Evolutionary conservation across 2,888 invertebrate genomes (phyloP), one percentile per base, ranked within the genome.

Genomic region (Erebia aethiops): DNA sequence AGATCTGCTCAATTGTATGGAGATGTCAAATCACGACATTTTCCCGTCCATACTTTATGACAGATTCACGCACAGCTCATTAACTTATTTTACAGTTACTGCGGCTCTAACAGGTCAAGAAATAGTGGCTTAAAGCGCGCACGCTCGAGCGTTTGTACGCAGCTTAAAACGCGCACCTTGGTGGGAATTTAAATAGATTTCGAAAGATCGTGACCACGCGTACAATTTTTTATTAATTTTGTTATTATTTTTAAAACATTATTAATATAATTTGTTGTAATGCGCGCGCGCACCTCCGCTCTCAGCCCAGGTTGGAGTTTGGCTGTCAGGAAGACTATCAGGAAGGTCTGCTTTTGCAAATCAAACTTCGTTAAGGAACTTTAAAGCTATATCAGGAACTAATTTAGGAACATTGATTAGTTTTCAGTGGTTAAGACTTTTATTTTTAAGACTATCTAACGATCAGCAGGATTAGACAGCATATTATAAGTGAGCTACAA

Each of bases 211-310:
- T 78, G 80, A 82, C 80, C 91, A 88, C 86, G 87, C 89, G 86
- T 91, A 93, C 91, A 91, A 82, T 90, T 67, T 91, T 89, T 90
- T 88, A 87, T 89, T 90, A 86, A 87, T 88, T 90, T 88, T 87
- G 87, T 91, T 92, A 90, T 90, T 90, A 91, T 90, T 88, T 92
- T 88, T 92, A 91, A 92, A 92, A 92, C 90, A 82, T 92, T 92
- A 92, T 90, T 90, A 89, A 92, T 92, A 93, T 92, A 92, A 92
- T 93, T 92, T 93, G 92, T 92, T 92, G 92, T 93, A 87, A 83
- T 77, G 90, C 86, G 90, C 90, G 88, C 77, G 75, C 76, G 66
- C 77, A 82, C 77, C 78, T 82, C 91, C 85, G 86, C 87, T 87
- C 82, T 80, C 81, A 71, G 70, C 72, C 71, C 76, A 73, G 82